Conservation (phyloP, 37 sponge, comb jelly and placozoan genomes). For the Crambe crambe region DNA sequence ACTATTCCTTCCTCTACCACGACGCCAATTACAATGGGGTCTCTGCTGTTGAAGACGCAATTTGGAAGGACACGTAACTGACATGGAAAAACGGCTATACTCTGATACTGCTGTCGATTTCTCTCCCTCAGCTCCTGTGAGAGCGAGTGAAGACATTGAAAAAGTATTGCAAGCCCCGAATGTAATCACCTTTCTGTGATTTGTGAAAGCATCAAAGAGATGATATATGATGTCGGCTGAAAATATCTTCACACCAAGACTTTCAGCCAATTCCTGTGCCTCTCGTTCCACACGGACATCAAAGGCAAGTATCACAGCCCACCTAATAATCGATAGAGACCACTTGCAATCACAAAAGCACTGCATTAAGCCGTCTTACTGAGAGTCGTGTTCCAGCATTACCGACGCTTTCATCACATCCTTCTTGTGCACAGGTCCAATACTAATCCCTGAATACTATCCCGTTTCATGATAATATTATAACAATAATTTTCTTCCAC, state of each 20-base stretch:
- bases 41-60: constrained; percentile 95
- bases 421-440: constrained; percentile 99
- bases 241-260: constrained; percentile 90
- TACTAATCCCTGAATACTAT: constrained; percentile 86
- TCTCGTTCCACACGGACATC: constrained; percentile 96
- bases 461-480: neutral
- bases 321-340: constrained; percentile 45
- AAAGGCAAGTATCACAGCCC: constrained; percentile 97
- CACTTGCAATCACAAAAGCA: neutral
- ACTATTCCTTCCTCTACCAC: constrained; percentile 83
- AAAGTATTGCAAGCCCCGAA: neutral
- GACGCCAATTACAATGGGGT: constrained; percentile 98
- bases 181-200: constrained; percentile 74
- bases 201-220: constrained; percentile 95
- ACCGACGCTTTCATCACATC: constrained; percentile 97
- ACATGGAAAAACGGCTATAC: constrained; percentile 94
- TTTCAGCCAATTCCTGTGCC: constrained; percentile 95
- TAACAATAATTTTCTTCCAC: neutral
- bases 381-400: constrained; percentile 93
- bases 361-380: constrained; percentile 53
- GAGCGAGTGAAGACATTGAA: constrained; percentile 1
- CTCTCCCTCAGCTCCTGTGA: constrained; percentile 68
- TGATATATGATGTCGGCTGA: constrained; percentile 99
- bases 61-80: constrained; percentile 89
- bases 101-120: constrained; percentile 77